Conservation (phyloP, 2,888 invertebrate genomes). For the Cremastinae sp. region DNA sequence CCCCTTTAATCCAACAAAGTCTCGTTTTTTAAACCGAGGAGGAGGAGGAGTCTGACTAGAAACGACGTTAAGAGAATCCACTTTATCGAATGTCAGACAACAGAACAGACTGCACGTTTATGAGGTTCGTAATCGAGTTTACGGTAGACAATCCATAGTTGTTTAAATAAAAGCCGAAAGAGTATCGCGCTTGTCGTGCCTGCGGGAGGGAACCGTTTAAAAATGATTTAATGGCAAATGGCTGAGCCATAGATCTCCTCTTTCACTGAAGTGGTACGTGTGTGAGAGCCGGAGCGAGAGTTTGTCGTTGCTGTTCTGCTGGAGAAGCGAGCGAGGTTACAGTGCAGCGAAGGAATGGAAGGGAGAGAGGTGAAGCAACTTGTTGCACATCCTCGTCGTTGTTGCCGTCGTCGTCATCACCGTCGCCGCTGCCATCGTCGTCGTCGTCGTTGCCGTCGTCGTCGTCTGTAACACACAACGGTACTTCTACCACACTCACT, state of each 20-base stretch:
- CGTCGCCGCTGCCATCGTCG: constrained; percentile 24
- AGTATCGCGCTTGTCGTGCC: constrained; percentile 10
- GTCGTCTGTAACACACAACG: constrained; percentile 74
- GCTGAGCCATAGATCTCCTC: constrained; percentile 60
- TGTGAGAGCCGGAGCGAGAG: constrained; percentile 3
- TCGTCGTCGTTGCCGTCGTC: constrained; percentile 34
- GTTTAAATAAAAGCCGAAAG: constrained; percentile 39
- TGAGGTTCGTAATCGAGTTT: not conserved
- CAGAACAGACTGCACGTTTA: not conserved
- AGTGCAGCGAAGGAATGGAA: constrained; percentile 58
- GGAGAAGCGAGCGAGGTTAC: constrained; percentile 53
- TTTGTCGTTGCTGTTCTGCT: constrained; percentile 36
- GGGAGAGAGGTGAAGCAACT: constrained; percentile 72
- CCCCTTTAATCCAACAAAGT: too few species aligned
- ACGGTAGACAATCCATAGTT: not conserved
- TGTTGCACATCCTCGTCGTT: constrained; percentile 71
- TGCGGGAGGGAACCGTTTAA: constrained; percentile 66
- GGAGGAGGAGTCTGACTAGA: not conserved
- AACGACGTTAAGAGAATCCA: not conserved
- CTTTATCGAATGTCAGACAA: not conserved
- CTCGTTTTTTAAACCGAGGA: too few species aligned
- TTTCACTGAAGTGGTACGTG: constrained; percentile 31
- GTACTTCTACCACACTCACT: constrained; percentile 68
- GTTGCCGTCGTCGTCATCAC: constrained; percentile 17
- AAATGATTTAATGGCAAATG: constrained; percentile 73